Conservation (phyloP, 2,888 invertebrate species). For the Plagodis pulveraria region DNA sequence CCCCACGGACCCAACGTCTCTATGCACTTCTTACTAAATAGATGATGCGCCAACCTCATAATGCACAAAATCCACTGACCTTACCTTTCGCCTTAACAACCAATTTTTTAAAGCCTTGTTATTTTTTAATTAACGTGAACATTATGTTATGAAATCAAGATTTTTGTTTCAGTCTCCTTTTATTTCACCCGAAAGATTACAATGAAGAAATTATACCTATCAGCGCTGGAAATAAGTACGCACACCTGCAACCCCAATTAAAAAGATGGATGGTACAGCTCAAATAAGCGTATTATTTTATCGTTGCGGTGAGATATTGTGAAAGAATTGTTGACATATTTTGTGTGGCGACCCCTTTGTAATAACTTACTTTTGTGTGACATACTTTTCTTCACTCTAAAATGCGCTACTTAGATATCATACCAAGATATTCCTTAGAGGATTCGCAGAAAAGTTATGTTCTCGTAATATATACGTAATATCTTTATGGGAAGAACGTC, state of each 20-base stretch:
- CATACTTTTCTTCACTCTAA: constrained; percentile 17
- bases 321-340: constrained; percentile 29
- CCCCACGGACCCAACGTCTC: no score
- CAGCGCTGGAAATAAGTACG: constrained; percentile 6
- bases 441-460: constrained; percentile 20
- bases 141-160: no score
- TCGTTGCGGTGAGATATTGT: constrained; percentile 13
- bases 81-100: no score
- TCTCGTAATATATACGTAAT: neutral
- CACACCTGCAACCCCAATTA: constrained; percentile 18
- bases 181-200: neutral
- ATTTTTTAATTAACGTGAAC: no score
- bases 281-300: constrained; percentile 21
- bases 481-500: no score
- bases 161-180: neutral
- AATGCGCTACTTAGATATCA: constrained; percentile 24
- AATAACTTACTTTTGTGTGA: constrained; percentile 29
- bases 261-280: constrained; percentile 19
- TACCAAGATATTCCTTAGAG: constrained; percentile 23
- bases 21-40: no score
- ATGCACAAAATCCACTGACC: no score
- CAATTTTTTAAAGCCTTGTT: no score
- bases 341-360: constrained; percentile 22
- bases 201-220: neutral
- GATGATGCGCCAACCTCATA: no score